A percentile compares a stretch with the other conserved stretches of the same genome.
Conservation (phyloP, 2,797 vertebrate species). For the Protonibea diacanthus region DNA sequence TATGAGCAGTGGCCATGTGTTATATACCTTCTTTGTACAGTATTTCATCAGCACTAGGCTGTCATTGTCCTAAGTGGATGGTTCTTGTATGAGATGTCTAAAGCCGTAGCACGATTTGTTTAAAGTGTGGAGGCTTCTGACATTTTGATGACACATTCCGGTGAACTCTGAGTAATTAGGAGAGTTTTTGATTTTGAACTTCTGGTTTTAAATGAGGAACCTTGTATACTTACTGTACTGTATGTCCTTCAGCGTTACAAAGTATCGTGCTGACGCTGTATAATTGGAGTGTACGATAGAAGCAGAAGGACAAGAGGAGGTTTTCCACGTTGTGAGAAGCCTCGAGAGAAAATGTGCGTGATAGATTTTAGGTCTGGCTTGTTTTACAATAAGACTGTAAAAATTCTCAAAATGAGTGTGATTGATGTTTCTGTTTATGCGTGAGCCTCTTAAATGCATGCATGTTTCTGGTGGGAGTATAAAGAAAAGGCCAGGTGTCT, state of each 20-base stretch:
- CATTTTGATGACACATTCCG: slow-evolving; percentile 69
- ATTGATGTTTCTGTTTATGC: not conserved
- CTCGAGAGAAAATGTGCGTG: not conserved
- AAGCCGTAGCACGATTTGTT: slow-evolving; percentile 54
- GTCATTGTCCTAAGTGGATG: slow-evolving; percentile 68
- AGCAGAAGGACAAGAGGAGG: slow-evolving; percentile 11
- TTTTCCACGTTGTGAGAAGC: slow-evolving; percentile 23
- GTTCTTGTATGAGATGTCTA: slow-evolving; percentile 63
- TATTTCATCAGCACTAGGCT: slow-evolving; percentile 61
- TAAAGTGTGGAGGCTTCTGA: slow-evolving; percentile 68
- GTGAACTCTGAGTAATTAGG: slow-evolving; percentile 75
- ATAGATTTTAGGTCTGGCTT: not conserved
- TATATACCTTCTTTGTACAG: slow-evolving; percentile 52
- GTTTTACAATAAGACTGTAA: not conserved
- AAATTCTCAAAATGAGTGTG: not conserved
- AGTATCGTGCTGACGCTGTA: slow-evolving; percentile 48
- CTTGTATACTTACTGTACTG: slow-evolving; percentile 54
- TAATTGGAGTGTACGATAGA: slow-evolving; percentile 52
- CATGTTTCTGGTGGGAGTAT: not conserved
- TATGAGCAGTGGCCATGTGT: slow-evolving; percentile 30
- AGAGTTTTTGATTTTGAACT: slow-evolving; percentile 63
- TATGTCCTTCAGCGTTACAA: slow-evolving; percentile 49
- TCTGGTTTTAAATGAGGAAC: slow-evolving; percentile 63
- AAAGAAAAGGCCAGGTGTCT: not conserved
- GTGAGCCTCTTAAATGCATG: not conserved